Evolutionary conservation across 2,797 vertebrate species (phyloP).

Genomic region (Smutsia temminckii): DNA sequence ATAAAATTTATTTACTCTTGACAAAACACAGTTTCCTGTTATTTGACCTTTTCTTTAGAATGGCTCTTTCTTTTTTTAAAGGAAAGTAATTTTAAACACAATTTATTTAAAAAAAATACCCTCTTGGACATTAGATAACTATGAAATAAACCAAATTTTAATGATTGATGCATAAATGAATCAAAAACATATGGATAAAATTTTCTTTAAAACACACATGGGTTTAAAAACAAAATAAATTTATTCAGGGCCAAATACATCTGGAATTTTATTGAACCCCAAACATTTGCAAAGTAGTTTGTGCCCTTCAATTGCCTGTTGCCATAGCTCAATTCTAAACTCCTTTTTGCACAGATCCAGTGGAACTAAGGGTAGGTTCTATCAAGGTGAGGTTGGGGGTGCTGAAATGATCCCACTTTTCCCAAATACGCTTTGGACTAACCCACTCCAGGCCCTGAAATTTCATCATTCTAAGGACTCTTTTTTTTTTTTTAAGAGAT

Average conservation of each 20-base stretch:
- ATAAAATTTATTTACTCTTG: constrained; percentile 63
- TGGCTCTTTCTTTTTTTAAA: background rate
- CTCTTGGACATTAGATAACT: constrained; percentile 63
- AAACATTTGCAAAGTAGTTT: constrained; percentile 58
- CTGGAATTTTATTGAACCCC: constrained; percentile 66
- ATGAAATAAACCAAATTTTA: constrained; percentile 65
- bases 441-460: background rate
- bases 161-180: constrained; percentile 68
- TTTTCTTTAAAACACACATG: constrained; percentile 66
- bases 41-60: constrained; percentile 47
- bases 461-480: background rate
- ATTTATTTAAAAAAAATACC: background rate
- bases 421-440: background rate
- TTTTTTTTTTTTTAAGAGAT: background rate
- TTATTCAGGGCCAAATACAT: constrained; percentile 55
- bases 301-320: constrained; percentile 49
- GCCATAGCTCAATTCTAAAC: background rate
- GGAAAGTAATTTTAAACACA: constrained; percentile 47
- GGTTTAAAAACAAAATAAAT: constrained; percentile 61
- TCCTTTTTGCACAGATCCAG: background rate
- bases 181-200: constrained; percentile 63
- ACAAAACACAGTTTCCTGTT: constrained; percentile 53
- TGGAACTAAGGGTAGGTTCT: background rate
- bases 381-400: background rate
- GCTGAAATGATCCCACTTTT: background rate